Evolutionary conservation across 2,113 vertebrate genomes (phyloP), one percentile per base, ranked within the genome.

Genomic region (Tragulus kanchil): DNA sequence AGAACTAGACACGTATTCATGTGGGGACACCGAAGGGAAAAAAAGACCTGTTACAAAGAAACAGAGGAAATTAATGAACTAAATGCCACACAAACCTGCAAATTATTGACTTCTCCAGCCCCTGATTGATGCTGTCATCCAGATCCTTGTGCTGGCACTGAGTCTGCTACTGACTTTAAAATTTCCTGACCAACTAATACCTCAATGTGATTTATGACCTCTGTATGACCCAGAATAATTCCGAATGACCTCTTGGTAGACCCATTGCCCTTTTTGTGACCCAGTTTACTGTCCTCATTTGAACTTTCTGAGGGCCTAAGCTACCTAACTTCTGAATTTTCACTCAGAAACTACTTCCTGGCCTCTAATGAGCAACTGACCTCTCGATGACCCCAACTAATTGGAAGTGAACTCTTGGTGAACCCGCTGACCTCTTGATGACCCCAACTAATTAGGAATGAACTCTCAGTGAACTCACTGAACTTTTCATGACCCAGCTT

Each of bases 341-440:
- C 26, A 90, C 36, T 81, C 58, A 94, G 61, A 97, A 97, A 89
- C 58, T 36, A 95, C 14, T 16, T 67, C 28, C 77, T 9, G 54
- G 69, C 95, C 67, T 73, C 52, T 26, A 21, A 10, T 56, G 58
- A 93, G 82, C 67, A 45, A 50, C 21, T 14, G 36, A 69, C 36
- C 50, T 89, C 78, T 83, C 5, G 26, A 19, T 94, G 83, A 81
- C 42, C 86, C 15, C 59, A 12, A 6, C 10, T 89, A 52, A 94
- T 83, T 67, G 31, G 19, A 13, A 92, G n/a, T 93, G 69, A 92
- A 48, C 71, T 71, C 65, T 94, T 61, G 7, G 59, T 89, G 86
- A 89, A 62, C 48, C 45, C 28, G 6, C 0, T 83, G 92, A 83
- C 62, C n/a, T 92, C 42, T 89, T 42, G 14, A 23, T 48, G 59